Evolutionary conservation across 2,113 vertebrate genomes (phyloP).

Genomic region (Chaenocephalus aceratus): DNA sequence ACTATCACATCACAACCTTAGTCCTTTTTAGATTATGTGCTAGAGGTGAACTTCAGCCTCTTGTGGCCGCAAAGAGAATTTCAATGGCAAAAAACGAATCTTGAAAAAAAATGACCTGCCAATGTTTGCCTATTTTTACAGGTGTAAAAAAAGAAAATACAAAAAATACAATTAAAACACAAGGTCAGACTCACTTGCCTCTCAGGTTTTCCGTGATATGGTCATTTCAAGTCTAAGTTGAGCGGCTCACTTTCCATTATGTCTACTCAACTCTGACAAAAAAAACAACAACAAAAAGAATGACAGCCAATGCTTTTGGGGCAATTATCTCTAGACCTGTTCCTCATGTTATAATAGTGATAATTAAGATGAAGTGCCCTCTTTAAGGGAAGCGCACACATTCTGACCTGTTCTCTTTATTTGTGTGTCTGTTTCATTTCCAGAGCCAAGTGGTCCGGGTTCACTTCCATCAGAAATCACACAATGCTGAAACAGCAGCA

Average conservation of each 20-base stretch:
- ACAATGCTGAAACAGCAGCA: constrained; percentile 62
- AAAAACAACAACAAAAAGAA: too few relatives aligned
- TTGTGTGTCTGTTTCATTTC: constrained; percentile 29
- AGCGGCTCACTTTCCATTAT: background rate
- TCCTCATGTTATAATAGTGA: background rate
- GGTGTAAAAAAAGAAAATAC: too few relatives aligned
- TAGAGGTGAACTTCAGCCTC: too few relatives aligned
- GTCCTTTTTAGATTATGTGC: too few relatives aligned
- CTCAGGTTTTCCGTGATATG: too few relatives aligned
- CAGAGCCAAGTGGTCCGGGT: background rate
- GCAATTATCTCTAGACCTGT: background rate
- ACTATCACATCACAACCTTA: background rate
- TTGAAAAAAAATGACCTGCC: too few relatives aligned
- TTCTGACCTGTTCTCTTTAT: constrained; percentile 32
- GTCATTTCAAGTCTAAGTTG: too few relatives aligned
- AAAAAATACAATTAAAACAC: too few relatives aligned
- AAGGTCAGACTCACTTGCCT: too few relatives aligned
- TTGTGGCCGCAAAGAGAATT: too few relatives aligned
- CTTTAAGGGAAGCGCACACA: background rate
- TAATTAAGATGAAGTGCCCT: background rate
- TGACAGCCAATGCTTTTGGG: background rate
- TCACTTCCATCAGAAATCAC: constrained; percentile 74
- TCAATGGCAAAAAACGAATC: too few relatives aligned
- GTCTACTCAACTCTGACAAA: background rate
- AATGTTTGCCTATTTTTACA: too few relatives aligned